phyloP scores from a whole-genome alignment of 2,888 invertebrate species.

The Onchidella celtica region DNA sequence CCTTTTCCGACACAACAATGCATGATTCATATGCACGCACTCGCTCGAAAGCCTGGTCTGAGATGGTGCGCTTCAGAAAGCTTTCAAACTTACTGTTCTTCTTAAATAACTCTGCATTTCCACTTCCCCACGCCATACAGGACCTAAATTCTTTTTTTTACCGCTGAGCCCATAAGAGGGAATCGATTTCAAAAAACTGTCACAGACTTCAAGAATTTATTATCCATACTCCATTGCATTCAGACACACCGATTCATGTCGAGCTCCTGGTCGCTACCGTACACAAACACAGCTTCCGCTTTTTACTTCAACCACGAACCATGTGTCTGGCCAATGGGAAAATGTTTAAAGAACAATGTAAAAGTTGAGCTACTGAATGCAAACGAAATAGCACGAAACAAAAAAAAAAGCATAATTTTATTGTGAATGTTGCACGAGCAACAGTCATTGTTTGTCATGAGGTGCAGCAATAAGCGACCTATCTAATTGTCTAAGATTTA shows the following conservation, averaged over 20 bases:
- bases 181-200: too few relatives aligned
- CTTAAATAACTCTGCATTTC: constrained; percentile 66
- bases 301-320: neutral
- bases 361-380: too few relatives aligned
- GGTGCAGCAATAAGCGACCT: too few relatives aligned
- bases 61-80: constrained; percentile 75
- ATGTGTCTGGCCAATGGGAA: neutral
- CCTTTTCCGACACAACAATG: constrained; percentile 77
- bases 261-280: neutral
- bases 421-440: too few relatives aligned
- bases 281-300: neutral
- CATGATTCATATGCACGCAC: constrained; percentile 78
- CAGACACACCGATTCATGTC: too few relatives aligned
- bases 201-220: too few relatives aligned
- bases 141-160: neutral
- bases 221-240: too few relatives aligned
- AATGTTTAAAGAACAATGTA: too few relatives aligned
- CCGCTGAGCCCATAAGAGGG: neutral
- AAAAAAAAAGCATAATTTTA: too few relatives aligned
- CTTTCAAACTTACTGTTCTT: constrained; percentile 78
- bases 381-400: too few relatives aligned
- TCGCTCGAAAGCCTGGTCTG: constrained; percentile 75
- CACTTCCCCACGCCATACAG: constrained; percentile 69
- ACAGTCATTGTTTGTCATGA: too few relatives aligned
- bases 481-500: too few relatives aligned